Percentiles rank a stretch among this genome's conserved stretches.
These are phyloP conservation scores for Sminthurides aquaticus DNA, from an alignment of 2,888 invertebrate species.

Conservation along the genomic window DNA sequence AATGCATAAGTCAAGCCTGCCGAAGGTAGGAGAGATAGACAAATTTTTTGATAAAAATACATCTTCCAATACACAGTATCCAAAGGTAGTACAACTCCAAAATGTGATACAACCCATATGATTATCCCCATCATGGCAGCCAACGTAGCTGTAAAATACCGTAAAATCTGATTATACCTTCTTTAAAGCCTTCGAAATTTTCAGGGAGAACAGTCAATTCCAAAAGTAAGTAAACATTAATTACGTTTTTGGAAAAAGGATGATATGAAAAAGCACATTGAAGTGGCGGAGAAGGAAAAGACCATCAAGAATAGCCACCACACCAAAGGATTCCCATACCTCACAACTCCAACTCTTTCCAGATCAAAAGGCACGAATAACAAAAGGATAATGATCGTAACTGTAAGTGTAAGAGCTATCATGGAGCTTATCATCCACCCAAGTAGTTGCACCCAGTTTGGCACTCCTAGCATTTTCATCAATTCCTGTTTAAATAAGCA, in stretches of 20 bases:
- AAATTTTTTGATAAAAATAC: constrained; percentile 35
- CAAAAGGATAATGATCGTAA: constrained; percentile 46
- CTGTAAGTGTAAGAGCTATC: constrained; percentile 46
- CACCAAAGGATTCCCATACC: constrained; percentile 45
- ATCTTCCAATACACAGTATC: constrained; percentile 27
- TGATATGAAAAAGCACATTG: constrained; percentile 48
- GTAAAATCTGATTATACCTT: too few relatives aligned
- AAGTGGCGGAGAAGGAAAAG: constrained; percentile 47
- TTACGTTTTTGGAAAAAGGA: constrained; percentile 49
- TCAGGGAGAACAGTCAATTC: too few relatives aligned
- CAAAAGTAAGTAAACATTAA: too few relatives aligned
- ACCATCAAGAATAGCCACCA: constrained; percentile 47
- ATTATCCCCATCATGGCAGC: constrained; percentile 44
- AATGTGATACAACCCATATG: constrained; percentile 43
- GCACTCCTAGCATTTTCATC: constrained; percentile 55
- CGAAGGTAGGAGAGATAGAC: constrained; percentile 43
- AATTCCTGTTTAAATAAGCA: too few relatives aligned
- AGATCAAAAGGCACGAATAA: constrained; percentile 44
- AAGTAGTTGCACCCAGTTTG: constrained; percentile 52
- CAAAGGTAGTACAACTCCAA: constrained; percentile 27
- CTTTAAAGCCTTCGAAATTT: too few relatives aligned
- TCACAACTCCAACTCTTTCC: constrained; percentile 44
- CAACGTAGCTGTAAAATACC: constrained; percentile 44
- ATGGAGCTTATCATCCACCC: constrained; percentile 52
- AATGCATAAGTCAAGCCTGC: constrained; percentile 43